Percentiles rank a stretch among this genome's conserved stretches.
These are phyloP conservation scores for Empis livida DNA, from an alignment of 2,888 invertebrate species.

Conservation along the genomic window DNA sequence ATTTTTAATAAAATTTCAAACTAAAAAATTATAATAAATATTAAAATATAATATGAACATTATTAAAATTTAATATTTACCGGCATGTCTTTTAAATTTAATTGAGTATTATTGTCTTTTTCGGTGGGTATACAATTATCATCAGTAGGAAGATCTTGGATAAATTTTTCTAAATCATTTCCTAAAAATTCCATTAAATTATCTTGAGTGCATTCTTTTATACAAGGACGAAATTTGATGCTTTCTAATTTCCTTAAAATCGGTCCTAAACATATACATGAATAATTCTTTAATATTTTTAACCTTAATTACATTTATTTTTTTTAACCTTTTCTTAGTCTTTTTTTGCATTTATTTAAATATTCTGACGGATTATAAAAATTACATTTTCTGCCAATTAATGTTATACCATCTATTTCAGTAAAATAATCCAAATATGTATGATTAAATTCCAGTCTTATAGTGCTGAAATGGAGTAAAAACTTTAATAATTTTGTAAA, in stretches of 20 bases:
- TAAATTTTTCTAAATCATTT: conserved; percentile 31
- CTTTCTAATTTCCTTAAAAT: conserved; percentile 30
- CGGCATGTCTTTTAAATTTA: conserved; percentile 31
- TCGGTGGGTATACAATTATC: conserved; percentile 7
- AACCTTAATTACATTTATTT: no score
- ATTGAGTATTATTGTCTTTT: conserved; percentile 8
- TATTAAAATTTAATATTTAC: conserved; percentile 19
- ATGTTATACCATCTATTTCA: conserved; percentile 71
- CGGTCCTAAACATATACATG: no score
- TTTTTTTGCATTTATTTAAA: conserved; percentile 18
- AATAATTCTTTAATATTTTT: no score
- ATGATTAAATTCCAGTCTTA: conserved; percentile 80
- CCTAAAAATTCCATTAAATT: conserved; percentile 27
- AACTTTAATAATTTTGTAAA: conserved; percentile 8
- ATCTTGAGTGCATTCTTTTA: conserved; percentile 23
- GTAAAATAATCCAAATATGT: conserved; percentile 70
- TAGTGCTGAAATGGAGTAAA: conserved; percentile 47
- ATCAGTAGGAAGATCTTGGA: conserved; percentile 16
- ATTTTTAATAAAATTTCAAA: conserved; percentile 72
- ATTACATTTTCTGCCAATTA: conserved; percentile 49
- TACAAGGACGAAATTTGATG: conserved; percentile 28
- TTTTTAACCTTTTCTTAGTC: conserved; percentile 17
- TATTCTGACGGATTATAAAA: conserved; percentile 19
- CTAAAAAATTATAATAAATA: conserved; percentile 38
- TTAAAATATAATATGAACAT: no score